Evolutionary conservation across 2,113 vertebrate genomes (phyloP).

Genomic region (Bos taurus): DNA sequence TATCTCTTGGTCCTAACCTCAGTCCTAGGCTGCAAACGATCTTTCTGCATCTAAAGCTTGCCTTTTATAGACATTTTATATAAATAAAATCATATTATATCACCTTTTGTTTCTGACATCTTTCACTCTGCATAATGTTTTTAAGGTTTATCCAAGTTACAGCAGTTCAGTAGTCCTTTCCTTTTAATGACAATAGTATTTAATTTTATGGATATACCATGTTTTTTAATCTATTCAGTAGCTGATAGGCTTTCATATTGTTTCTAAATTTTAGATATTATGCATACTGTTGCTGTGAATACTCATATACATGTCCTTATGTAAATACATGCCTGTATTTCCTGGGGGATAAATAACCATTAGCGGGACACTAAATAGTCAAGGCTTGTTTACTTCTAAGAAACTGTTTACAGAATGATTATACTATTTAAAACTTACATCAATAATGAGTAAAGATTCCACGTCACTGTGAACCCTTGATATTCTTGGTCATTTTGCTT

Average conservation of each 20-base stretch:
- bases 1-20: background rate
- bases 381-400: background rate
- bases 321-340: background rate
- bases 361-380: background rate
- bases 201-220: background rate
- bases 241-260: background rate
- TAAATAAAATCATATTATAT: background rate
- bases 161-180: background rate
- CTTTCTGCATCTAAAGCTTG: background rate
- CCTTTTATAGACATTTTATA: background rate
- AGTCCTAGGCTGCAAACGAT: background rate
- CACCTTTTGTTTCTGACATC: background rate
- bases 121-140: background rate
- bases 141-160: background rate
- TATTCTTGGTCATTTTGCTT: background rate
- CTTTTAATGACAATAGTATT: background rate
- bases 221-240: background rate
- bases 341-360: background rate
- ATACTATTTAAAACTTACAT: background rate
- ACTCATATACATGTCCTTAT: background rate
- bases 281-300: background rate
- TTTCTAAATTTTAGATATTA: background rate
- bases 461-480: background rate
- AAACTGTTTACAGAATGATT: background rate
- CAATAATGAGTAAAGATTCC: background rate